Conservation (phyloP, 2,113 vertebrate species). For the Xerus inauris region DNA sequence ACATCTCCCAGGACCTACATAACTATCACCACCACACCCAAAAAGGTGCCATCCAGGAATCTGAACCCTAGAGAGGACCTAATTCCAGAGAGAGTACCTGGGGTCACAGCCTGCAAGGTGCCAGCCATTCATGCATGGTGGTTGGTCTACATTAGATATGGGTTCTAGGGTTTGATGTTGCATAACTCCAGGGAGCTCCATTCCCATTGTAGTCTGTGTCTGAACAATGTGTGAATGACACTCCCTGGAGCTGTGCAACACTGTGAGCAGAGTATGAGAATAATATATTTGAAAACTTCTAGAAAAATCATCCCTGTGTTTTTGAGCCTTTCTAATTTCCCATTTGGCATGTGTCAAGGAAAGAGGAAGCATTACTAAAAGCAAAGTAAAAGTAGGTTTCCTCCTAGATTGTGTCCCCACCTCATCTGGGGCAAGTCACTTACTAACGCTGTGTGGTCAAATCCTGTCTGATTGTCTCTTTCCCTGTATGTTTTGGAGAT, state of each 20-base stretch:
- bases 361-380: constrained; percentile 4
- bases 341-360: not conserved
- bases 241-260: not conserved
- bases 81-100: not conserved
- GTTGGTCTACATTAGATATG: not conserved
- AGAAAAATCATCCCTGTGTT: constrained; percentile 30
- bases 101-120: not conserved
- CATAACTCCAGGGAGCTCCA: not conserved
- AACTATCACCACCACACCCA: not conserved
- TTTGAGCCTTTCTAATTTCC: not conserved
- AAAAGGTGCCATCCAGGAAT: constrained; percentile 22
- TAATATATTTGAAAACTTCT: constrained; percentile 16
- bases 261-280: constrained; percentile 2
- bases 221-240: not conserved
- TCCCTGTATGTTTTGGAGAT: not conserved
- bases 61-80: not conserved
- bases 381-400: not conserved
- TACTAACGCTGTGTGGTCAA: not conserved
- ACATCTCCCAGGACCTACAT: too few relatives aligned
- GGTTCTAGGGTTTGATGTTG: not conserved
- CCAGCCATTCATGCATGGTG: not conserved
- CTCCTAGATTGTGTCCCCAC: not conserved
- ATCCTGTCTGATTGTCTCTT: constrained; percentile 16
- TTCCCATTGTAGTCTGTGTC: not conserved
- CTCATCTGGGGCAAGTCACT: not conserved